Percentiles rank a stretch among this genome's conserved stretches.
Conservation (phyloP, 2,797 vertebrate genomes). For the Erethizon dorsatum region DNA sequence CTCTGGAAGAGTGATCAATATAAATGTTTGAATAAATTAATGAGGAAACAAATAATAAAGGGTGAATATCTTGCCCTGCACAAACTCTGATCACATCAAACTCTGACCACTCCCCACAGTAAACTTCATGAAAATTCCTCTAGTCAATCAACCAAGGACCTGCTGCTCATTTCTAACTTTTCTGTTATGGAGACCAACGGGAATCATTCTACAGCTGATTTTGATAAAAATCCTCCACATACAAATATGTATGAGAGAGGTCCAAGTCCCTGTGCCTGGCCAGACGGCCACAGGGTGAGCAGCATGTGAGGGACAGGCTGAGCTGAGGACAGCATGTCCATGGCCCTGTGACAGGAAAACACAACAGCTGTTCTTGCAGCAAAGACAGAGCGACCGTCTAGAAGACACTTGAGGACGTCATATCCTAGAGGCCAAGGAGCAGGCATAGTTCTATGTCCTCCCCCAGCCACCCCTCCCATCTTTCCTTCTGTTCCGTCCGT, state of each 20-base stretch:
- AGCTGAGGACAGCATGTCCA: constrained; percentile 47
- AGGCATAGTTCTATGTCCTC: background rate
- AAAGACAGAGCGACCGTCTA: background rate
- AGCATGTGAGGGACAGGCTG: background rate
- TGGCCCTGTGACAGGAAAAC: constrained; percentile 52
- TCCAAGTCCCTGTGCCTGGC: background rate
- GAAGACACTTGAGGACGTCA: constrained; percentile 15
- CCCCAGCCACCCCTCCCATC: background rate
- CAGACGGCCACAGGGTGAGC: background rate
- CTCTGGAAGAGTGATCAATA: background rate
- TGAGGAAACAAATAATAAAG: background rate
- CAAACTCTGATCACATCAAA: background rate
- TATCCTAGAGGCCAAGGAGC: background rate
- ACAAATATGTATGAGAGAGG: background rate
- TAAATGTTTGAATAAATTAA: background rate
- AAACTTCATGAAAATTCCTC: constrained; percentile 10
- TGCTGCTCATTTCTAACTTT: background rate
- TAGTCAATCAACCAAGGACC: background rate
- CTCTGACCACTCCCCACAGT: background rate
- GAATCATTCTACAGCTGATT: constrained; percentile 24
- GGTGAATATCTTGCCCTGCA: background rate
- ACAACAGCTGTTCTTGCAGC: constrained; percentile 44
- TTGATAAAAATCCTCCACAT: background rate
- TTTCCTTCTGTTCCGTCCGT: background rate
- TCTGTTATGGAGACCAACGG: constrained; percentile 14